A percentile compares a stretch with the other conserved stretches of the same genome.
These are phyloP conservation scores for Eueides isabella DNA, from an alignment of 1,140 invertebrate species.

Conservation along the genomic window DNA sequence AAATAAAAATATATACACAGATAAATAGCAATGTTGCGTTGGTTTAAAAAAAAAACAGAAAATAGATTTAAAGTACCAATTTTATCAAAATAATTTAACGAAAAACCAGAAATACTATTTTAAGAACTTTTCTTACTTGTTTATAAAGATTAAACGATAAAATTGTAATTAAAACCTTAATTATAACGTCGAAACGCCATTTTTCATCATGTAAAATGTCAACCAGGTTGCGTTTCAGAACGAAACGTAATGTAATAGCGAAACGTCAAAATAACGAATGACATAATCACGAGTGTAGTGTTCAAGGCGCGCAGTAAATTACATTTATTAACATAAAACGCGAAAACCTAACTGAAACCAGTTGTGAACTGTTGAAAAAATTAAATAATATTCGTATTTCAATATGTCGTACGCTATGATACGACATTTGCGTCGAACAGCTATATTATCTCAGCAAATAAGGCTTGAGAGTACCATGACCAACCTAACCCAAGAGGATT, in stretches of 20 bases:
- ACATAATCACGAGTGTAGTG: conserved; percentile 51
- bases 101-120: too few relatives aligned
- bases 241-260: conserved; percentile 19
- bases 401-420: conserved; percentile 69
- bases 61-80: too few relatives aligned
- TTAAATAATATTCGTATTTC: conserved; percentile 15
- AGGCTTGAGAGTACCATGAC: conserved; percentile 68
- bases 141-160: background rate
- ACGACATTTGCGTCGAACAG: conserved; percentile 61
- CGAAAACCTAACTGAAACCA: conserved; percentile 41
- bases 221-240: conserved; percentile 41
- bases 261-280: conserved; percentile 60
- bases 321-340: conserved; percentile 33
- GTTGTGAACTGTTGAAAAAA: conserved; percentile 40
- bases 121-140: too few relatives aligned
- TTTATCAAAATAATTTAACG: too few relatives aligned
- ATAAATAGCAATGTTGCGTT: too few relatives aligned
- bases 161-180: background rate
- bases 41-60: too few relatives aligned
- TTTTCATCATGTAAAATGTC: conserved; percentile 10
- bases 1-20: too few relatives aligned
- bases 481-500: conserved; percentile 70
- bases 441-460: conserved; percentile 58
- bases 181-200: background rate
- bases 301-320: conserved; percentile 41